Conservation (phyloP, 2,888 invertebrate species). For the Eumacrocentrus americanus region DNA sequence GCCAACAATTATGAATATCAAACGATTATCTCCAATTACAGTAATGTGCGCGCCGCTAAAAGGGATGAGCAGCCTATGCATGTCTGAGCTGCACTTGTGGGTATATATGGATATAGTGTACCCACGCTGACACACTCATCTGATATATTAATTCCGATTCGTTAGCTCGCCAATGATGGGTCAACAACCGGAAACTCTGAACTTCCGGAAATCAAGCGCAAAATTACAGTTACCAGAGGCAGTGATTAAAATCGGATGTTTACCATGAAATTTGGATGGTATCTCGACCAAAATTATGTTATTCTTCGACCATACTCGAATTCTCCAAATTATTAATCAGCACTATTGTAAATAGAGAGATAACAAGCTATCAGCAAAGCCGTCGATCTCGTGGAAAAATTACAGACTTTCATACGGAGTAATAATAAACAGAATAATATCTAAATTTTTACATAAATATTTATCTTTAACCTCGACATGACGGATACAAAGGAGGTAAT, state of each 20-base stretch:
- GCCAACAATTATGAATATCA: not conserved
- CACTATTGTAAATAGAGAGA: not conserved
- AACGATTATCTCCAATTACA: not conserved
- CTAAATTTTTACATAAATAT: too few relatives aligned
- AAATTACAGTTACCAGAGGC: constrained; percentile 17
- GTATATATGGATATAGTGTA: not conserved
- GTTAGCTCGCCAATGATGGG: constrained; percentile 21
- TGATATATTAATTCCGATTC: constrained; percentile 26
- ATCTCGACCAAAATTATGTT: not conserved
- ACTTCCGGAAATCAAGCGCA: constrained; percentile 7
- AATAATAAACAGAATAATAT: too few relatives aligned
- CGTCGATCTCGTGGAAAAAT: too few relatives aligned
- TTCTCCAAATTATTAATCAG: constrained; percentile 4
- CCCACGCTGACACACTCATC: not conserved
- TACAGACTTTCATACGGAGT: too few relatives aligned
- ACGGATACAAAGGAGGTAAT: constrained; percentile 1
- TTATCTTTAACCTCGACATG: not conserved
- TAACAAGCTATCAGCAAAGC: too few relatives aligned
- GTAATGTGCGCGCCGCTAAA: not conserved
- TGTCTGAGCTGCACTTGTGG: too few relatives aligned
- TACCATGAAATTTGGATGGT: not conserved
- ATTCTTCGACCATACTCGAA: constrained; percentile 5
- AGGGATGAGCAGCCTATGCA: too few relatives aligned
- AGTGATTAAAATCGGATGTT: constrained; percentile 4
- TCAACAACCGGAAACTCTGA: constrained; percentile 16